phyloP scores from a whole-genome alignment of 1,140 invertebrate species.

The Tribolium madens region DNA sequence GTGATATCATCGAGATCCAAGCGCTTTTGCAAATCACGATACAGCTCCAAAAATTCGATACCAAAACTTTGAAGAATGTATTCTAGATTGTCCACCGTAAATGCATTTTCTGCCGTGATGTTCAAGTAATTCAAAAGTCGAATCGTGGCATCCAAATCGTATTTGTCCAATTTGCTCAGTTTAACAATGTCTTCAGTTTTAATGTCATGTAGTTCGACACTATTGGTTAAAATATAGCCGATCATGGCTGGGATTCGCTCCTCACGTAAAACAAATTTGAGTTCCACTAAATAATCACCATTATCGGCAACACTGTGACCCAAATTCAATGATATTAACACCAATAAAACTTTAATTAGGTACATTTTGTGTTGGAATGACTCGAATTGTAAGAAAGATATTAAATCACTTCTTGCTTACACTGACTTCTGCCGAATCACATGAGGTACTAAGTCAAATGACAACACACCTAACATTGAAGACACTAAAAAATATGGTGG shows the following conservation, averaged over 20 bases:
- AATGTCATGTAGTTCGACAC: slow-evolving; percentile 27
- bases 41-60: slow-evolving; percentile 33
- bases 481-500: slow-evolving; percentile 5
- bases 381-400: no score
- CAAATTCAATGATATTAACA: neutral
- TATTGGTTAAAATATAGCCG: slow-evolving; percentile 13
- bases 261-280: slow-evolving; percentile 27
- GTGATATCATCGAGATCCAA: neutral
- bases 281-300: slow-evolving; percentile 16
- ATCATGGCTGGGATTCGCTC: slow-evolving; percentile 26
- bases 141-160: neutral
- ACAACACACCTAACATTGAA: slow-evolving; percentile 4
- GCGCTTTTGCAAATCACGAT: neutral
- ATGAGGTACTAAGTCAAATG: slow-evolving; percentile 11
- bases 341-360: neutral
- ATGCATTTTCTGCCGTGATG: neutral
- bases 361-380: neutral
- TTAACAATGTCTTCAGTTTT: slow-evolving; percentile 26
- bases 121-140: slow-evolving; percentile 5
- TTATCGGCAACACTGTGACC: neutral
- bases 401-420: neutral
- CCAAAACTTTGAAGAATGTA: neutral
- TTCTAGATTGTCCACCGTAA: slow-evolving; percentile 16
- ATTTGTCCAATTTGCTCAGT: slow-evolving; percentile 36
- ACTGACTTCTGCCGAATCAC: neutral